Base-by-base conservation (phyloP, 1,140 invertebrate genomes). In the Papilio glaucus region DNA sequence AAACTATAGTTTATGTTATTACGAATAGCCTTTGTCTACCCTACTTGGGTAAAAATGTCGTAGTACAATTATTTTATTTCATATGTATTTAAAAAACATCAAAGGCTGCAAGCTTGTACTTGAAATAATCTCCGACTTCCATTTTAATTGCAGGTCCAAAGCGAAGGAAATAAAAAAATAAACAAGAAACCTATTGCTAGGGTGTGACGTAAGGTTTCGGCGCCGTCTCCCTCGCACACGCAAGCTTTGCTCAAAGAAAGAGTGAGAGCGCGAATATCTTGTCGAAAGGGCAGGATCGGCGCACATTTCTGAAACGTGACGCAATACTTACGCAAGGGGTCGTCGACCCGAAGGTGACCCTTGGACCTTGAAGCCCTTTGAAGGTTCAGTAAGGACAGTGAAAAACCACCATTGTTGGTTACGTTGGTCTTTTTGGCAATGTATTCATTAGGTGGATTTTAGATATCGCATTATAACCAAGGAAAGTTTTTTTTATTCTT, bases 261-360 rank as follows among this genome's bases (percentile, higher is more conserved):
- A 81, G 33, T 71, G 72, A 73, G 77, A 78, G 18, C 6, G 15
- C 38, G 26, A 63, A 74, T 77, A 62, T 71, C 73, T 75, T 73
- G 73, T 77, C 77, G 73, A 78, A 79, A 77, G 79, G 75, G 81
- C 72, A 76, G 79, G 80, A 76, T 26, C 76, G 80, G 71, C 76
- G 67, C 75, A 80, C 87, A 87, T 89, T 84, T 87, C 85, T 85
- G 83, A 75, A 61, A 79, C 79, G 78, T 90, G 88, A 88, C 85
- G 88, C 86, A 90, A 90, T 77, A 73, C 87, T 88, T 89, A 88
- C 77, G 85, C 84, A 89, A 89, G 86, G 79, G 88, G 80, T 86
- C 84, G 71, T 79, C 85, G 84, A 82, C 85, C 83, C 57, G 39
- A 87, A 86, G 88, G 85, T 85, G 81, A 84, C 81, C 83, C 77